phyloP scores from a whole-genome alignment of 2,888 invertebrate species.

The Pandemis corylana region DNA sequence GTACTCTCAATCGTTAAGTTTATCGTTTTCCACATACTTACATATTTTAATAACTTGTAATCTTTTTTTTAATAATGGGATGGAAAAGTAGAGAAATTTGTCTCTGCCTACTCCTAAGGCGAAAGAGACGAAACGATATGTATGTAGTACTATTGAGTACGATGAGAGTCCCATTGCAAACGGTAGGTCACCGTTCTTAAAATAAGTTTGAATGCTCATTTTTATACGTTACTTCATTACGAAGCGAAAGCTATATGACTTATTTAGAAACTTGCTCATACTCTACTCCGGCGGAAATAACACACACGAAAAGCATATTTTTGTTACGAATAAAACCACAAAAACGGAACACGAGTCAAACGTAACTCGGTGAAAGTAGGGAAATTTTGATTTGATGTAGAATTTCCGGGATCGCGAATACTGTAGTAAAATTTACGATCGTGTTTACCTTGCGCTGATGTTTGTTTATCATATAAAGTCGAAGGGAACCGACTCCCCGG shows the following conservation, averaged over 20 bases:
- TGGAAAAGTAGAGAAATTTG: too few relatives aligned
- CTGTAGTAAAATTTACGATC: conserved; percentile 76
- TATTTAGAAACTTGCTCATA: conserved; percentile 24
- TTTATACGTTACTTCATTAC: not conserved
- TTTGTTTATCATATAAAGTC: conserved; percentile 78
- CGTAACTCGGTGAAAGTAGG: conserved; percentile 51
- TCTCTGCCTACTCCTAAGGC: too few relatives aligned
- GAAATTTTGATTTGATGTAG: conserved; percentile 69
- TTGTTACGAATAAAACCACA: conserved; percentile 46
- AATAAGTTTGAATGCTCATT: not conserved
- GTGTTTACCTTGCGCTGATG: conserved; percentile 73
- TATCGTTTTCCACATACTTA: too few relatives aligned
- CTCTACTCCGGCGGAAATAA: conserved; percentile 35
- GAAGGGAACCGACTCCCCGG: conserved; percentile 66
- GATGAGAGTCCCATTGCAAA: too few relatives aligned
- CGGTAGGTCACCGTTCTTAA: not conserved
- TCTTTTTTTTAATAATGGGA: too few relatives aligned
- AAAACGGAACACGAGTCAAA: conserved; percentile 47
- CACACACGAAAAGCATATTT: conserved; percentile 38
- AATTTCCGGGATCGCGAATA: conserved; percentile 66
- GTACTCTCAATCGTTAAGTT: too few relatives aligned
- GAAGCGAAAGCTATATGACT: not conserved
- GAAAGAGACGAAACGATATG: too few relatives aligned
- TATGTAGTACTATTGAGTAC: too few relatives aligned
- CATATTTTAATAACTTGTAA: too few relatives aligned